A percentile compares a stretch with the other conserved stretches of the same genome.
phyloP scores from a whole-genome alignment of 2,888 invertebrate species.

The Onchidella celtica region DNA sequence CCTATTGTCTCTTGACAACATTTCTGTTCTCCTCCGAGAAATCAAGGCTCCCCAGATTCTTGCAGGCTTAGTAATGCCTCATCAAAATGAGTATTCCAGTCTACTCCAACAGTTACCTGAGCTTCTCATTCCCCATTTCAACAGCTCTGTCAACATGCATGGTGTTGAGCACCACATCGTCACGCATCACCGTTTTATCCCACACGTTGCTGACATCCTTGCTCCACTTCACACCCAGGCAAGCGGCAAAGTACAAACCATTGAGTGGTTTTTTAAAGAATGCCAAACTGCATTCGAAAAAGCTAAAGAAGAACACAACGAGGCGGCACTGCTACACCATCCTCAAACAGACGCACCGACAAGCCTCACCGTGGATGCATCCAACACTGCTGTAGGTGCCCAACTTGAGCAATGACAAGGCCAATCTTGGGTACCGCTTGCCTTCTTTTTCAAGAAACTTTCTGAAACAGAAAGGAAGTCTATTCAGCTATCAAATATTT shows the following conservation, averaged over 20 bases:
- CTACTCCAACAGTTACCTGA: too few relatives aligned
- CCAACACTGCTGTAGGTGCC: constrained; percentile 31
- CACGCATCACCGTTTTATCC: constrained; percentile 34
- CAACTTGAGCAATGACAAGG: constrained; percentile 40
- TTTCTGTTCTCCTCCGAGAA: too few relatives aligned
- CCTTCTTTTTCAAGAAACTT: constrained; percentile 38
- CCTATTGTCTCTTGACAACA: too few relatives aligned
- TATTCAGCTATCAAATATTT: constrained; percentile 15
- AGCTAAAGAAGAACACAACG: constrained; percentile 34
- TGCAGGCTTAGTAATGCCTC: too few relatives aligned
- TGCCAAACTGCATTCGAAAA: constrained; percentile 37
- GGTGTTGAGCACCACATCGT: too few relatives aligned
- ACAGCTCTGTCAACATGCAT: too few relatives aligned
- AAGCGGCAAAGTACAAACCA: constrained; percentile 31
- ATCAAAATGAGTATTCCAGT: too few relatives aligned
- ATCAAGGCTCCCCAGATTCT: too few relatives aligned
- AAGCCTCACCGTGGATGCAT: constrained; percentile 37
- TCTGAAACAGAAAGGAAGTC: constrained; percentile 26
- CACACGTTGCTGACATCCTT: constrained; percentile 28
- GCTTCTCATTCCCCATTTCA: too few relatives aligned
- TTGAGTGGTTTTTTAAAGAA: constrained; percentile 23
- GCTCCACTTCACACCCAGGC: constrained; percentile 38
- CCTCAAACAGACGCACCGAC: constrained; percentile 33
- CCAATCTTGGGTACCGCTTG: constrained; percentile 37
- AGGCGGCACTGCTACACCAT: constrained; percentile 33